Conservation (phyloP, 2,113 vertebrate genomes). For the Piliocolobus tephrosceles region DNA sequence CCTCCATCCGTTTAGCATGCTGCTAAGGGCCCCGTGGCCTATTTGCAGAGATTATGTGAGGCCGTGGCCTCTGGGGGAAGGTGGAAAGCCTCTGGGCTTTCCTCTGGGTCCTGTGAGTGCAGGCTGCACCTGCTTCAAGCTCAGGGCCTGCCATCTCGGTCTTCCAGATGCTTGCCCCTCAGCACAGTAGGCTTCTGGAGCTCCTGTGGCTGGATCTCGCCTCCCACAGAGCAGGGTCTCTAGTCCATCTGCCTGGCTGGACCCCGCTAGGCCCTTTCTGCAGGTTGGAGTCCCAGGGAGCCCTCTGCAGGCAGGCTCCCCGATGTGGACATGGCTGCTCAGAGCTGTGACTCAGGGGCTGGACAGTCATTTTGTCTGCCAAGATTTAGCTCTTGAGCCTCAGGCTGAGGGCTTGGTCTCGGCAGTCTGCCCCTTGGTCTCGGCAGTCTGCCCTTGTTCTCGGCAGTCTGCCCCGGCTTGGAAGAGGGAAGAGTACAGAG, state of each 20-base stretch:
- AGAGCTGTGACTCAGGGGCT: neutral
- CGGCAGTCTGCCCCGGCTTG: neutral
- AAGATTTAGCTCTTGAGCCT: neutral
- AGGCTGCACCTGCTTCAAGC: accelerated
- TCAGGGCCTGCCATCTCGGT: neutral
- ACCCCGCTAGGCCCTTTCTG: neutral
- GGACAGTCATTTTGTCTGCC: accelerated
- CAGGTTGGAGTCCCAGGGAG: neutral
- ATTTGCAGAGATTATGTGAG: neutral
- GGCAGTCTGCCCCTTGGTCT: neutral
- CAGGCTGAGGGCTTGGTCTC: neutral
- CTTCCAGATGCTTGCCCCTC: neutral
- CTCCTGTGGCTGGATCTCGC: accelerated
- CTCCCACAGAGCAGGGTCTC: neutral
- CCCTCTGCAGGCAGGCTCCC: neutral
- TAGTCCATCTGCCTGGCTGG: neutral
- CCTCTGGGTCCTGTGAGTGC: accelerated
- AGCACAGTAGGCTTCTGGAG: neutral
- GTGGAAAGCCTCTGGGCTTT: too few relatives aligned
- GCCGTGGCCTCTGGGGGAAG: neutral
- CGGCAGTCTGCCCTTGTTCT: neutral
- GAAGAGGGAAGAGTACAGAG: neutral
- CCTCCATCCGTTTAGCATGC: neutral
- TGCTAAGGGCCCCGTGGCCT: neutral
- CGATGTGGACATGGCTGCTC: accelerated